Percentiles rank a stretch among this genome's conserved stretches.
Evolutionary conservation across 2,797 vertebrate genomes (phyloP).

Genomic region (Chloroceryle amazona): DNA sequence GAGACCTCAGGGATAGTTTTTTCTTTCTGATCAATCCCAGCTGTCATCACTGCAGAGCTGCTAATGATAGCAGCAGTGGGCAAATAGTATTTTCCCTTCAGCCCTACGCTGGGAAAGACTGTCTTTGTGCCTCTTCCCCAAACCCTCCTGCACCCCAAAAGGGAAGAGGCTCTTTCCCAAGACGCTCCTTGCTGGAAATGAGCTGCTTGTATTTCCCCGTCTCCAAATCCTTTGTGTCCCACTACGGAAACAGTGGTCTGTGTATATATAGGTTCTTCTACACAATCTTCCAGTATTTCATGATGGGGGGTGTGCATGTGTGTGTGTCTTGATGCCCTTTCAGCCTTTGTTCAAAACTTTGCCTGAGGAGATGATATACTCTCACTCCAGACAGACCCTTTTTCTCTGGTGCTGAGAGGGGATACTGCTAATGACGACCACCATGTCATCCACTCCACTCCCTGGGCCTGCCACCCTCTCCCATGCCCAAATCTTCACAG

Average conservation of each 20-base stretch:
- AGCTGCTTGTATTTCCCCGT: not conserved
- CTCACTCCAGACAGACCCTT: not conserved
- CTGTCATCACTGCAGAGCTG: not conserved
- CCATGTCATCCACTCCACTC: no score
- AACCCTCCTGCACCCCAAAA: not conserved
- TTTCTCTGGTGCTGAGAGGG: not conserved
- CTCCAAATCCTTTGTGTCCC: not conserved
- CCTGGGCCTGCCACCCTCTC: not conserved
- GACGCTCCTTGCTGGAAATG: not conserved
- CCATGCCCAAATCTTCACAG: not conserved
- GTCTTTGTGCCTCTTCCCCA: not conserved
- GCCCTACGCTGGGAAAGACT: not conserved
- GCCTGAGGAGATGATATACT: not conserved
- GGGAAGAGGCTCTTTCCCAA: not conserved
- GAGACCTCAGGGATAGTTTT: conserved; percentile 33
- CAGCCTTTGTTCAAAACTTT: not conserved
- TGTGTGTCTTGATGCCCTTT: not conserved
- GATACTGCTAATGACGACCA: not conserved
- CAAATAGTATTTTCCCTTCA: not conserved
- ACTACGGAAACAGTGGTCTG: rapidly evolving
- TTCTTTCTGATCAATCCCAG: conserved; percentile 52
- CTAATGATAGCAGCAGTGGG: not conserved
- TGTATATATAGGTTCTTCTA: not conserved
- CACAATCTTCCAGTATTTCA: not conserved
- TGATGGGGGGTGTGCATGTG: rapidly evolving